Conservation (phyloP, 2,888 invertebrate species). For the Ecdyonurus torrentis region DNA sequence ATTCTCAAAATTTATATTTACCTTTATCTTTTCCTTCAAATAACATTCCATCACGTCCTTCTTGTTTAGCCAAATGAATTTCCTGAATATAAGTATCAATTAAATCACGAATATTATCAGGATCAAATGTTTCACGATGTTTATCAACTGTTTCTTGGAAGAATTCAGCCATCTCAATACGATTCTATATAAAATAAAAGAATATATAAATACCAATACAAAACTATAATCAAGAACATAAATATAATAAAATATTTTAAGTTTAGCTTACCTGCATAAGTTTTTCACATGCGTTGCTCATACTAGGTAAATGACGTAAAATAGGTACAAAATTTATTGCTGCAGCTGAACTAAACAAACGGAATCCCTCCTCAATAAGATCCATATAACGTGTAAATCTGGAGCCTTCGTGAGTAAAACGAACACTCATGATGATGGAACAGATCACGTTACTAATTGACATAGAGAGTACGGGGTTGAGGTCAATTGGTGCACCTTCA, state of each 20-base stretch:
- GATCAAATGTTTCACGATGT: slow-evolving; percentile 58
- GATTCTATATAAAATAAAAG: slow-evolving; percentile 34
- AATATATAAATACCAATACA: background rate
- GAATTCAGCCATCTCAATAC: slow-evolving; percentile 69
- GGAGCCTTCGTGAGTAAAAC: slow-evolving; percentile 60
- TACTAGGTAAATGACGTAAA: slow-evolving; percentile 42
- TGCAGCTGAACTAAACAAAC: slow-evolving; percentile 65
- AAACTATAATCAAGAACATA: background rate
- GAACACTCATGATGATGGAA: slow-evolving; percentile 73
- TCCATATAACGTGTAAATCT: slow-evolving; percentile 64
- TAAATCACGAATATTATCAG: slow-evolving; percentile 59
- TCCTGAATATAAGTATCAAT: slow-evolving; percentile 74
- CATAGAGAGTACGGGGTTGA: slow-evolving; percentile 59
- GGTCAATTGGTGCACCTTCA: slow-evolving; percentile 50
- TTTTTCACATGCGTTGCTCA: slow-evolving; percentile 33
- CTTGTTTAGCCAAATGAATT: slow-evolving; percentile 63
- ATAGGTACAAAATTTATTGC: slow-evolving; percentile 72
- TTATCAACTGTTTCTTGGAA: slow-evolving; percentile 71
- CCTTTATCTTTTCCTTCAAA: slow-evolving; percentile 79
- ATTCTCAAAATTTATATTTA: slow-evolving; percentile 31
- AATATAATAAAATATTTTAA: background rate
- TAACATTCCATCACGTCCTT: slow-evolving; percentile 51
- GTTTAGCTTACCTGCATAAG: slow-evolving; percentile 29
- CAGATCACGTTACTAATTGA: slow-evolving; percentile 84
- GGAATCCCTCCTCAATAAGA: slow-evolving; percentile 84